Percentiles rank a stretch among this genome's conserved stretches.
phyloP scores from a whole-genome alignment of 2,888 invertebrate species.

The Calephelis perditalis region DNA sequence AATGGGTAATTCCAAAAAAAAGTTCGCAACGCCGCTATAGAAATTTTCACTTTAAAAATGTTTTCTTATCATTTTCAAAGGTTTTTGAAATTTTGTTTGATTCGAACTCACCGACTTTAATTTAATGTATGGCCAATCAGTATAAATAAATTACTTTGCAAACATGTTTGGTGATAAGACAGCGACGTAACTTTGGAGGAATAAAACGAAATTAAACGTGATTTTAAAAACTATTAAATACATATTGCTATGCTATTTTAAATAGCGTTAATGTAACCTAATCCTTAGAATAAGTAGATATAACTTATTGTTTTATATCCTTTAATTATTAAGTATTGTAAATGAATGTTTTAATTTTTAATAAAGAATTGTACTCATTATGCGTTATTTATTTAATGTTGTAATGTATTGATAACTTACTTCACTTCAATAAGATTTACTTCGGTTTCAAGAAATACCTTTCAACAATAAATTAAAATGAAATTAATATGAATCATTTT shows the following conservation, averaged over 20 bases:
- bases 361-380: slow-evolving; percentile 55
- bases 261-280: not conserved
- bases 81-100: no score
- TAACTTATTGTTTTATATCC: slow-evolving; percentile 10
- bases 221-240: not conserved
- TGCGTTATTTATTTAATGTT: slow-evolving; percentile 12
- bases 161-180: no score
- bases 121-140: no score
- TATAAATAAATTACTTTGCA: no score
- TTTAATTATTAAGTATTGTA: slow-evolving; percentile 17
- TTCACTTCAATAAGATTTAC: not conserved
- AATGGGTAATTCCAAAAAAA: no score
- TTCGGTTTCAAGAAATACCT: not conserved
- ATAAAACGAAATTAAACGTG: no score
- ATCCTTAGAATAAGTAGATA: slow-evolving; percentile 4
- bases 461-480: not conserved
- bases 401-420: slow-evolving; percentile 1
- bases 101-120: no score
- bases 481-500: not conserved
- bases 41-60: no score
- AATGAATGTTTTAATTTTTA: slow-evolving; percentile 58
- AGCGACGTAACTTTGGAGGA: no score
- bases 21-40: no score
- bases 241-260: not conserved
- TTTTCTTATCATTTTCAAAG: no score